phyloP scores from a whole-genome alignment of 2,797 vertebrate species.

The Holocentrus rufus region DNA sequence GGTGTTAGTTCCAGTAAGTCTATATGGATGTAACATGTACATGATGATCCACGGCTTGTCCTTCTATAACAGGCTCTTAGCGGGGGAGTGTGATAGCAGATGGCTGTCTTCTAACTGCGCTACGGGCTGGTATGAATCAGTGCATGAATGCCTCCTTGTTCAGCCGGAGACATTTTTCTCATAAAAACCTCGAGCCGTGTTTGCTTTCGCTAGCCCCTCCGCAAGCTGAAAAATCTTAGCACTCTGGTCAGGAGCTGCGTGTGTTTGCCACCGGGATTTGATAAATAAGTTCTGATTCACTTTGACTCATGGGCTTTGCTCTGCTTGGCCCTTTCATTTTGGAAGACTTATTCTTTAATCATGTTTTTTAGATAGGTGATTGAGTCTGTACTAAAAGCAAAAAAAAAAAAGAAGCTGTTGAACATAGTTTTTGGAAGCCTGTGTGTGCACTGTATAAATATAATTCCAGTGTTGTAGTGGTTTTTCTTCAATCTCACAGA shows the following conservation, averaged over 20 bases:
- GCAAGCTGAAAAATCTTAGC: slow-evolving; percentile 58
- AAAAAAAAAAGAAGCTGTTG: not conserved
- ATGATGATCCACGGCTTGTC: slow-evolving; percentile 70
- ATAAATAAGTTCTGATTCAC: slow-evolving; percentile 59
- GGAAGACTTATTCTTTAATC: slow-evolving; percentile 26
- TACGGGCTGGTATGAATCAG: slow-evolving; percentile 76
- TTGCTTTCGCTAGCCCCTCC: slow-evolving; percentile 70
- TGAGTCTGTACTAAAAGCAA: not conserved
- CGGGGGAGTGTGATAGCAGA: slow-evolving; percentile 77
- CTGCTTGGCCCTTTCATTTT: slow-evolving; percentile 9
- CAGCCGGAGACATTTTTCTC: slow-evolving; percentile 75
- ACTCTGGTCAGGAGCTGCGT: slow-evolving; percentile 53
- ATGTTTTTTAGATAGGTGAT: slow-evolving; percentile 19
- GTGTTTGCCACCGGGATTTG: slow-evolving; percentile 61
- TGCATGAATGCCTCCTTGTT: slow-evolving; percentile 84
- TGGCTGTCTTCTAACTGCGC: slow-evolving; percentile 68
- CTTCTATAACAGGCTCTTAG: slow-evolving; percentile 71
- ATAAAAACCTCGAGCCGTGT: slow-evolving; percentile 70
- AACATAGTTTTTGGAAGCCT: not conserved
- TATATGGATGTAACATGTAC: slow-evolving; percentile 75
- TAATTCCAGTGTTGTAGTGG: not conserved
- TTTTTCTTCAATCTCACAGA: slow-evolving; percentile 1
- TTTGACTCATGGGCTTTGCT: slow-evolving; percentile 24
- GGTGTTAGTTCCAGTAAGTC: slow-evolving; percentile 74
- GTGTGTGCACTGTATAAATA: not conserved